phyloP scores from a whole-genome alignment of 2,797 vertebrate genomes.

The Chrysolophus pictus region DNA sequence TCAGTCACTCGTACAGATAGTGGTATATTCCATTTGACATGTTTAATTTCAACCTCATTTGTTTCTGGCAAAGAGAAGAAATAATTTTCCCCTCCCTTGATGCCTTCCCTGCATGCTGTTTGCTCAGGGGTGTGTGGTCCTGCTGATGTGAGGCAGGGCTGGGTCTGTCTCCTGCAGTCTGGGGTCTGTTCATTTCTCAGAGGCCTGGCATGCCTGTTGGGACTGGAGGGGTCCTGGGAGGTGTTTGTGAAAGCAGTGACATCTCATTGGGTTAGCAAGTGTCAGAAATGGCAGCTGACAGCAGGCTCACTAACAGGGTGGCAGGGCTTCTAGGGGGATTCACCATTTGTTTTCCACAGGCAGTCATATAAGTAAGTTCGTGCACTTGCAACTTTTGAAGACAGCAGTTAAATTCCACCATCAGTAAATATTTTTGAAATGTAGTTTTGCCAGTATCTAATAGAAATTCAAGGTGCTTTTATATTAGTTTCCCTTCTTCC shows the following conservation, averaged over 20 bases:
- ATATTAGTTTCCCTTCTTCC: not conserved
- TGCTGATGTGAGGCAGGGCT: not conserved
- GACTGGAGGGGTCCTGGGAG: not conserved
- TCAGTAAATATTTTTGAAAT: not conserved
- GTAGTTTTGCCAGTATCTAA: not conserved
- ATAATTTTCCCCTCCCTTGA: not conserved
- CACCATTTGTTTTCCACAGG: not conserved
- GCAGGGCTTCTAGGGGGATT: not conserved
- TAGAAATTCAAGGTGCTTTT: not conserved
- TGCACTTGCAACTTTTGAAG: not conserved
- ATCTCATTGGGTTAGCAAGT: not conserved
- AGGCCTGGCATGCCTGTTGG: not conserved
- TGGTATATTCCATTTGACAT: not conserved
- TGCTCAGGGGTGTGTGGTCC: not conserved
- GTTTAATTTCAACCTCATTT: slow-evolving; percentile 12
- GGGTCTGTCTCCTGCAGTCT: too few species aligned
- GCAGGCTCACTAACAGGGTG: not conserved
- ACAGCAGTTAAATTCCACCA: not conserved
- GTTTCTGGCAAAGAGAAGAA: not conserved
- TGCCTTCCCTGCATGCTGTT: not conserved
- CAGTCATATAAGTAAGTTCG: not conserved
- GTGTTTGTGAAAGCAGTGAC: not conserved
- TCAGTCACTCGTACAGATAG: not conserved
- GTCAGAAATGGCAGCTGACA: too few species aligned
- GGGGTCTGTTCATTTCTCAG: not conserved